A percentile compares a stretch with the other conserved stretches of the same genome.
phyloP scores from a whole-genome alignment of 2,888 invertebrate species.

The Podabrus alpinus region DNA sequence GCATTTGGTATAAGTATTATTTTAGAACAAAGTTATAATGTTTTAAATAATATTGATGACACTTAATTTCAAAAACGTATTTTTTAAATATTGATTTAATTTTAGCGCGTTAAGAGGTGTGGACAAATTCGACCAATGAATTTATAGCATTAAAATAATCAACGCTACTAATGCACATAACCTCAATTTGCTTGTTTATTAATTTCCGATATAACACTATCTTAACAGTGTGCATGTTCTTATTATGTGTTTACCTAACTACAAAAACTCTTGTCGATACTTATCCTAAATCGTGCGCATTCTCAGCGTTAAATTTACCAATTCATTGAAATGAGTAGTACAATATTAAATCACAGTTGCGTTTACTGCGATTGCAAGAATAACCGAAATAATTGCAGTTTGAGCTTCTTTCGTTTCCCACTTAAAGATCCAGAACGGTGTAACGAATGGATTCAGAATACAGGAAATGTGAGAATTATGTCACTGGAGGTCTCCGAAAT shows the following conservation, averaged over 20 bases:
- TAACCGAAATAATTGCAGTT: background rate
- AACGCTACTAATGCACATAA: background rate
- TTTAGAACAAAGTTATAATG: too few species aligned
- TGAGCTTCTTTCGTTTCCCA: background rate
- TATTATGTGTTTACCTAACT: background rate
- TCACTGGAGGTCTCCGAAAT: background rate
- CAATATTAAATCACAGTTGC: background rate
- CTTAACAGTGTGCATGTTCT: background rate
- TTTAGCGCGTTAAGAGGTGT: background rate
- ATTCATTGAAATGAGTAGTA: background rate
- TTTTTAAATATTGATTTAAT: background rate
- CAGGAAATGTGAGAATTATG: background rate
- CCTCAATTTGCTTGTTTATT: background rate
- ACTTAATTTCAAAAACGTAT: too few species aligned
- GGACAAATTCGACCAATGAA: background rate
- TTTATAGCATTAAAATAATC: background rate
- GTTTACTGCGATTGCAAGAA: background rate
- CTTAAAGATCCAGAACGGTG: background rate
- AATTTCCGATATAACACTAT: background rate
- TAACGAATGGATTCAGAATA: background rate
- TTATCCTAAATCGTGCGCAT: background rate
- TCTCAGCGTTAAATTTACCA: background rate
- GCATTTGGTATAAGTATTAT: too few species aligned
- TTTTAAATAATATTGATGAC: too few species aligned
- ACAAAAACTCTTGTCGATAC: background rate